A percentile compares a stretch with the other conserved stretches of the same genome.
These are phyloP conservation scores for Phytoseiulus persimilis DNA, from an alignment of 2,888 invertebrate species.

Conservation along the genomic window DNA sequence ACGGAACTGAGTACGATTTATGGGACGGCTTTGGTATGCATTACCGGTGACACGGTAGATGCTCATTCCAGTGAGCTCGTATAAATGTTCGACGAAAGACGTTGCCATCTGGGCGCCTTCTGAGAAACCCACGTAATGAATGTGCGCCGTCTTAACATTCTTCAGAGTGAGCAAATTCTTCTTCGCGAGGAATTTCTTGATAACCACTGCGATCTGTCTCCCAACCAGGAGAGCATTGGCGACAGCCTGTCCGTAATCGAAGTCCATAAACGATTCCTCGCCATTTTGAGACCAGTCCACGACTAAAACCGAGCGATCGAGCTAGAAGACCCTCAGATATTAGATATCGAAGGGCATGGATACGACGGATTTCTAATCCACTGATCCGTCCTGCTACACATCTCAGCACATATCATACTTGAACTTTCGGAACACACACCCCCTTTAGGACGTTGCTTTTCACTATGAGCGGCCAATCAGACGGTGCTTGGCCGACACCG, in stretches of 20 bases:
- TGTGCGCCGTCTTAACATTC: background rate
- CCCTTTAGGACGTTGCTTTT: background rate
- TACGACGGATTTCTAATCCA: no score
- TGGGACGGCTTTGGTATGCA: no score
- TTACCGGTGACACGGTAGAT: conserved; percentile 15
- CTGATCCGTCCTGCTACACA: background rate
- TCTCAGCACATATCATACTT: background rate
- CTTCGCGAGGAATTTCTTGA: background rate
- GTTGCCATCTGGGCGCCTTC: background rate
- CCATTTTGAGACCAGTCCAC: background rate
- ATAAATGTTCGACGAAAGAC: background rate
- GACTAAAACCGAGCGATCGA: background rate
- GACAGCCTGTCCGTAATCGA: background rate
- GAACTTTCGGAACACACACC: background rate
- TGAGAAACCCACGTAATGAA: background rate
- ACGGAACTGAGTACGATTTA: background rate
- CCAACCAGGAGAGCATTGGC: background rate
- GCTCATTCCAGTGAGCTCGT: background rate
- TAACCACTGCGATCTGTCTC: background rate
- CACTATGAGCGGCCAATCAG: background rate
- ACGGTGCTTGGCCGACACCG: background rate
- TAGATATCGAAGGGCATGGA: background rate
- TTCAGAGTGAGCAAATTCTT: background rate
- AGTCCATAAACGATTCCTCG: background rate
- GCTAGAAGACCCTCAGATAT: background rate